A percentile compares a stretch with the other conserved stretches of the same genome.
Conservation (phyloP, 2,113 vertebrate genomes). For the Bagarius yarrelli region DNA sequence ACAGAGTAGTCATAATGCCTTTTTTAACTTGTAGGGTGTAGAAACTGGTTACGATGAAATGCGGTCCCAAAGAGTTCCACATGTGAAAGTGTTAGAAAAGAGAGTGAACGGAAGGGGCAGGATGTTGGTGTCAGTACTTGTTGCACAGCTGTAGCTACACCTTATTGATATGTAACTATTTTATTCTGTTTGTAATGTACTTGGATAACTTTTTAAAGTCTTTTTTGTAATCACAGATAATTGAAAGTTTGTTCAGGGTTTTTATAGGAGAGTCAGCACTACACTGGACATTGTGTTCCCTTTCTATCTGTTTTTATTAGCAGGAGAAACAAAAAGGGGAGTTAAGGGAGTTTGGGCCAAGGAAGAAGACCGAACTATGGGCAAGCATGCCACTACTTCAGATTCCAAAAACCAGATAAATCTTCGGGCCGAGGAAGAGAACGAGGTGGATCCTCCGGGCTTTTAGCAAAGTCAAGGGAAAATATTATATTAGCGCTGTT, state of each 20-base stretch:
- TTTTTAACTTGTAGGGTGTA: conserved; percentile 9
- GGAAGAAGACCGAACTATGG: background rate
- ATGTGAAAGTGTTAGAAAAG: background rate
- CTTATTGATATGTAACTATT: background rate
- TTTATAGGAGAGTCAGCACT: conserved; percentile 15
- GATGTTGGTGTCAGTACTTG: background rate
- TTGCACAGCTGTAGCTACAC: background rate
- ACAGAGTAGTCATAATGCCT: conserved; percentile 52
- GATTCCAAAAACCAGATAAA: background rate
- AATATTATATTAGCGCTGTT: conserved; percentile 24
- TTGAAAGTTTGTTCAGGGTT: background rate
- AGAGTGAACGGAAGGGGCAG: background rate
- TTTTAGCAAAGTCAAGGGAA: conserved; percentile 22
- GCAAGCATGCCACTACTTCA: conserved; percentile 10
- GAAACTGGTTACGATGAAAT: conserved; percentile 8
- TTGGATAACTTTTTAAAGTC: too few relatives aligned
- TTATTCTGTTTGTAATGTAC: too few relatives aligned
- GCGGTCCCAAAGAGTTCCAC: background rate
- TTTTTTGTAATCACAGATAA: background rate
- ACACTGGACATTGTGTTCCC: conserved; percentile 39
- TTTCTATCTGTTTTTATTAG: conserved; percentile 57
- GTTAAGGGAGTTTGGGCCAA: conserved; percentile 25
- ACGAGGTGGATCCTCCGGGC: conserved; percentile 18
- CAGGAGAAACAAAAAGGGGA: conserved; percentile 40
- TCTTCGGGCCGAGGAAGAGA: background rate